Percentiles rank a stretch among this genome's conserved stretches.
Evolutionary conservation across 2,797 vertebrate species (phyloP).

Genomic region (Apogon talboti): DNA sequence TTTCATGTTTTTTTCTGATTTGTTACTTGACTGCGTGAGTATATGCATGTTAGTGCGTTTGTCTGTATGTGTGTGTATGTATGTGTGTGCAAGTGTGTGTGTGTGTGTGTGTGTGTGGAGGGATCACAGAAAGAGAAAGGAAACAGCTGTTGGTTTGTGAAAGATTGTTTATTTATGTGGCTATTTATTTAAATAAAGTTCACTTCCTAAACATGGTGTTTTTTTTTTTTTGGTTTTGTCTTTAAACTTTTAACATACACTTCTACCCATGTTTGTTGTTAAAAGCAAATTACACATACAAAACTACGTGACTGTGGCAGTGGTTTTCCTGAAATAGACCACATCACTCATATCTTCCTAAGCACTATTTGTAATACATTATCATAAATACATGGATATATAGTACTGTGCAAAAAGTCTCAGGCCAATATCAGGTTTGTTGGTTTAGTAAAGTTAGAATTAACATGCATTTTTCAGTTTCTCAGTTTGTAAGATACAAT

Average conservation of each 20-base stretch:
- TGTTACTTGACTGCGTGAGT: constrained; percentile 75
- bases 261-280: constrained; percentile 6
- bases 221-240: constrained; percentile 11
- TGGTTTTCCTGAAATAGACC: too few species aligned
- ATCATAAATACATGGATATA: too few species aligned
- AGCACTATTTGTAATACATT: too few species aligned
- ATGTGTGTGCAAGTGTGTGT: constrained; percentile 26
- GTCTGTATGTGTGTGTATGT: constrained; percentile 24
- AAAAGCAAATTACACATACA: background rate
- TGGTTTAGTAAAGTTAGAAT: too few species aligned
- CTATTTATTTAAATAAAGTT: constrained; percentile 90
- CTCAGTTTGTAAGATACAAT: too few species aligned
- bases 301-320: too few species aligned
- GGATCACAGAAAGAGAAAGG: constrained; percentile 21
- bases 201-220: constrained; percentile 69
- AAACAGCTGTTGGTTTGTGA: constrained; percentile 57
- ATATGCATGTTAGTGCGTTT: constrained; percentile 52
- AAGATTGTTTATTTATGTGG: constrained; percentile 86
- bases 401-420: too few species aligned
- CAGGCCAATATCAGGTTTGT: too few species aligned
- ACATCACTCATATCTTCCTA: too few species aligned
- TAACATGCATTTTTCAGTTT: too few species aligned
- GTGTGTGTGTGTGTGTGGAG: constrained; percentile 35
- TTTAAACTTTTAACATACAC: background rate
- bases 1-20: constrained; percentile 67